phyloP scores from a whole-genome alignment of 2,888 invertebrate species.

The Muschampia plurimacula region DNA sequence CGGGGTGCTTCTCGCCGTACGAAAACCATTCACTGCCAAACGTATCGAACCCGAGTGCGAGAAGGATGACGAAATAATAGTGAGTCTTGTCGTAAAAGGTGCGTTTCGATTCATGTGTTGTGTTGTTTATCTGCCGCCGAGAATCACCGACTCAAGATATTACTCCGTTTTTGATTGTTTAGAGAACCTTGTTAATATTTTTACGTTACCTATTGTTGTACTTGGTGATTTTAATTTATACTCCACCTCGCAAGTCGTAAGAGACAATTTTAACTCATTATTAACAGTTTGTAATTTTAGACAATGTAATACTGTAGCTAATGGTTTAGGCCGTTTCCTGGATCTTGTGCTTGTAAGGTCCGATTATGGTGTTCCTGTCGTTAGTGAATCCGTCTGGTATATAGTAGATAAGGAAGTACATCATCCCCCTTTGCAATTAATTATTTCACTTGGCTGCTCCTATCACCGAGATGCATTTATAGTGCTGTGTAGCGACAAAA shows the following conservation, averaged over 20 bases:
- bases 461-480: no score
- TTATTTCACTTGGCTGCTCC: no score
- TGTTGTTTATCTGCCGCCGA: no score
- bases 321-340: neutral
- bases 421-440: neutral
- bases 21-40: no score
- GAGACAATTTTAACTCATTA: neutral
- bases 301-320: constrained; percentile 14
- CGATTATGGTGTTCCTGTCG: neutral
- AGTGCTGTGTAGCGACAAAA: no score
- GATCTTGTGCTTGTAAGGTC: constrained; percentile 3
- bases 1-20: no score
- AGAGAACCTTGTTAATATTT: neutral
- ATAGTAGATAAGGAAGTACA: neutral
- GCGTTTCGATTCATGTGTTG: no score
- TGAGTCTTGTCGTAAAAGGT: no score
- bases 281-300: neutral
- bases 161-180: neutral
- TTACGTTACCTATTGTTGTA: neutral
- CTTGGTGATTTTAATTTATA: constrained; percentile 11
- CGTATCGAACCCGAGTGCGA: no score
- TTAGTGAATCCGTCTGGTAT: constrained; percentile 6
- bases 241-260: neutral
- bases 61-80: no score
- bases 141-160: no score